Percentiles rank a stretch among this genome's conserved stretches.
Conservation (phyloP, 2,113 vertebrate genomes). For the Stegostoma tigrinum region DNA sequence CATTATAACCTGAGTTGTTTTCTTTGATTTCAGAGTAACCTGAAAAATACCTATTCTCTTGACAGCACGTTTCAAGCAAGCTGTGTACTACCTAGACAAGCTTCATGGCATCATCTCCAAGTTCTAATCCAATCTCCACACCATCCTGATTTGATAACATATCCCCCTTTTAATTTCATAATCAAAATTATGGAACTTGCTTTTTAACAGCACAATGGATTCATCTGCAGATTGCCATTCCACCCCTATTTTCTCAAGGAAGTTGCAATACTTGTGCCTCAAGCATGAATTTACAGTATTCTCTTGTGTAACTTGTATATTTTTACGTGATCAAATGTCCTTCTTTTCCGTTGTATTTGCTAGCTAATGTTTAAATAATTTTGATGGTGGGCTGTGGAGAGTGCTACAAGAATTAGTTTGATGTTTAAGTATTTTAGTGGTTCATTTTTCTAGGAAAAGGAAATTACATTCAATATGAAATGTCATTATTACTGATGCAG, state of each 20-base stretch:
- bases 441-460: background rate
- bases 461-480: background rate
- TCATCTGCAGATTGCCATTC: too few relatives aligned
- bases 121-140: background rate
- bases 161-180: background rate
- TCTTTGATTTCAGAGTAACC: background rate
- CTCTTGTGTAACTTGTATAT: background rate
- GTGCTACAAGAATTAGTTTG: background rate
- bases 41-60: background rate
- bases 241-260: background rate
- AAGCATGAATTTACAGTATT: background rate
- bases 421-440: background rate
- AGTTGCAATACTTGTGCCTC: background rate
- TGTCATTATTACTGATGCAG: background rate
- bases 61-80: background rate
- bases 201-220: background rate
- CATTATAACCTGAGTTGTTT: background rate
- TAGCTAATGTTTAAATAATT: background rate
- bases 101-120: background rate
- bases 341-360: background rate
- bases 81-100: background rate
- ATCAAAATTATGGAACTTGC: background rate
- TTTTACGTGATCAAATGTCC: background rate
- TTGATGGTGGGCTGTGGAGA: background rate
- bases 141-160: background rate